These are phyloP conservation scores for Meloidogyne exigua DNA, from an alignment of 1,140 invertebrate species.

Conservation along the genomic window DNA sequence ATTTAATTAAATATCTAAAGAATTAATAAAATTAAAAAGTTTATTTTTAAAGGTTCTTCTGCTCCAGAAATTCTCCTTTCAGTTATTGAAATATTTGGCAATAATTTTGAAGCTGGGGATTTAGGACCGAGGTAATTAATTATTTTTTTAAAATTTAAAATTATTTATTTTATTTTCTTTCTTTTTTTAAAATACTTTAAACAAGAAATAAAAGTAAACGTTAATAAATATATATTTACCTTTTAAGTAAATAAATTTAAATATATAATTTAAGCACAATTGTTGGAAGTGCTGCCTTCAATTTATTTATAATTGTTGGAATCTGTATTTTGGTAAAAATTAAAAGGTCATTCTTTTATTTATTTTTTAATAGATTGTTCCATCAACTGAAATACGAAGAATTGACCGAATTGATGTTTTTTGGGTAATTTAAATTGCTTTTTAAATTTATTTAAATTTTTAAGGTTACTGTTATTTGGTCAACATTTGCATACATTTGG, in stretches of 20 bases:
- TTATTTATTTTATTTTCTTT: background rate
- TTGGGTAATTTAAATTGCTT: constrained; percentile 53
- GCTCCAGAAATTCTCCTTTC: constrained; percentile 68
- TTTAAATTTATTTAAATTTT: background rate
- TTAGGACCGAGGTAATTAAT: constrained; percentile 62
- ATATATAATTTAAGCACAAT: constrained; percentile 64
- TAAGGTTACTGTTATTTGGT: constrained; percentile 64
- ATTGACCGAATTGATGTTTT: constrained; percentile 65
- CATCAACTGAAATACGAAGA: constrained; percentile 65
- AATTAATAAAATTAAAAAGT: background rate
- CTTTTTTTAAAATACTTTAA: too few species aligned
- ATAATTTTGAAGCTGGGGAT: constrained; percentile 63
- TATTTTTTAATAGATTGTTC: constrained; percentile 64
- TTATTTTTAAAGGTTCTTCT: constrained; percentile 64
- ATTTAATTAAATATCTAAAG: too few species aligned
- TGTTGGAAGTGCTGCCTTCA: constrained; percentile 68
- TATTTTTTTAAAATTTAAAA: background rate
- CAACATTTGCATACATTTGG: constrained; percentile 68
- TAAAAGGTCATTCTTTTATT: background rate
- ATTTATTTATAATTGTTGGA: constrained; percentile 64
- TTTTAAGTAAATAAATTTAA: too few species aligned
- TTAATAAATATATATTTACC: too few species aligned
- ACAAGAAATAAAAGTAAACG: too few species aligned
- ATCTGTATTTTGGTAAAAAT: constrained; percentile 68
- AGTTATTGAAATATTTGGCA: constrained; percentile 65